A percentile compares a stretch with the other conserved stretches of the same genome.
Evolutionary conservation across 2,888 invertebrate genomes (phyloP).

Genomic region (Gastrophysa polygoni): DNA sequence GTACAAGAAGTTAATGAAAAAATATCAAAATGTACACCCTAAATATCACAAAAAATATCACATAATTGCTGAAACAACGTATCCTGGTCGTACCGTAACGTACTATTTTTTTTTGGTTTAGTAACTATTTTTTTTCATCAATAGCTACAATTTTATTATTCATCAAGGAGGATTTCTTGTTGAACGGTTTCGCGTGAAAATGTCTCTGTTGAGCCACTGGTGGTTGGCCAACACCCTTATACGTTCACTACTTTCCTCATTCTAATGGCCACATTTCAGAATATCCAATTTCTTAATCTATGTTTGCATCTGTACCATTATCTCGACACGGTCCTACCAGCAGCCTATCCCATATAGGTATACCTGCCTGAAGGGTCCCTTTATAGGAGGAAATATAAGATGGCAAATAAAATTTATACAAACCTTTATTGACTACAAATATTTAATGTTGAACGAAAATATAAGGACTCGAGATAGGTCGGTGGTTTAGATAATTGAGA

Average conservation of each 20-base stretch:
- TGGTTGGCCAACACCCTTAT: slow-evolving; percentile 2
- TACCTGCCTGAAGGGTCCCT: slow-evolving; percentile 19
- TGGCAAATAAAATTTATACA: slow-evolving; percentile 23
- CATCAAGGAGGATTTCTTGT: no score
- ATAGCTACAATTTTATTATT: no score
- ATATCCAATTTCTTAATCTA: slow-evolving; percentile 40
- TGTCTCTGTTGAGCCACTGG: slow-evolving; percentile 16
- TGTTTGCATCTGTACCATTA: slow-evolving; percentile 35
- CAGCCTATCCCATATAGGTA: not conserved
- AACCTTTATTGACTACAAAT: slow-evolving; percentile 23
- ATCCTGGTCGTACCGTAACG: no score
- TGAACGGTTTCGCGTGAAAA: no score
- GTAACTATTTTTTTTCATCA: no score
- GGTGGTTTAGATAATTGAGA: not conserved
- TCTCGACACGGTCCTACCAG: slow-evolving; percentile 11
- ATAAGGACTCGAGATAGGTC: not conserved
- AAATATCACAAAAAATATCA: no score
- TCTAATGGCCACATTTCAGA: slow-evolving; percentile 21
- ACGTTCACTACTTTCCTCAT: slow-evolving; percentile 10
- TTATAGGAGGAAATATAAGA: slow-evolving; percentile 19
- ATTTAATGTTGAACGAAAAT: slow-evolving; percentile 18
- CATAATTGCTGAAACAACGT: no score
- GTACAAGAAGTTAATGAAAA: no score
- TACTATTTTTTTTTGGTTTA: no score
- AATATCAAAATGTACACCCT: no score